Base-by-base conservation (phyloP, 2,888 invertebrate genomes). In the Galerucella nymphaeae region DNA sequence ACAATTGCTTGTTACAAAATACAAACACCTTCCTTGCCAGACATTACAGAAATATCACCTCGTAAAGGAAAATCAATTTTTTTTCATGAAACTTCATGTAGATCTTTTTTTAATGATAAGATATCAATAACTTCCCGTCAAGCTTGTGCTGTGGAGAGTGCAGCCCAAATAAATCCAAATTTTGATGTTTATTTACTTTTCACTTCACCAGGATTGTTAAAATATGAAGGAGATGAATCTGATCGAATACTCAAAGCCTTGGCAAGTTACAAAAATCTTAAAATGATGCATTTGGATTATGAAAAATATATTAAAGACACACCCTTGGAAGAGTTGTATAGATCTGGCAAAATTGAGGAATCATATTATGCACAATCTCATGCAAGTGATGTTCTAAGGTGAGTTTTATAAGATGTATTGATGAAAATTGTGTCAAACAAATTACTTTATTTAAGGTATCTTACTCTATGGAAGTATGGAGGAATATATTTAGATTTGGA, bases 401-500 rank as follows among this genome's bases (percentile, higher is more conserved):
- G 75, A 70, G 77, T 16, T n/a, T 58, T 48, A 14, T 11, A 30
- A 41, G 30, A 8, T 18, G 2, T 50, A 3, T 23, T 23, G 3
- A 23, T 23, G 23, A 23, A 23, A 23, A 23, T 23, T 1, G 1
- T 23, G 23, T 23, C 23, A 23, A 23, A 23, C 1, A 23, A 23
- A 2, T 23, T 23, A 23, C 23, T 2, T 23, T 23, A 23, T 23
- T 23, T 2, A 23, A 83, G 93, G 76, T 92, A 90, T 80, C 81
- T 92, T 62, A 90, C 92, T 0, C 85, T 95, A 5, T 93, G 91
- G 89, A 93, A 92, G 82, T 94, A 89, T 84, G 93, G 94, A 13
- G 95, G 95, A 0, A 90, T 93, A 65, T 94, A 94, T 82, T 84
- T 95, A 66, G 94, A 95, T 80, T 86, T 93, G 77, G 94, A 95